These are phyloP conservation scores for Drosophila kepulauana DNA, from an alignment of 1,140 invertebrate genomes.

Conservation along the genomic window DNA sequence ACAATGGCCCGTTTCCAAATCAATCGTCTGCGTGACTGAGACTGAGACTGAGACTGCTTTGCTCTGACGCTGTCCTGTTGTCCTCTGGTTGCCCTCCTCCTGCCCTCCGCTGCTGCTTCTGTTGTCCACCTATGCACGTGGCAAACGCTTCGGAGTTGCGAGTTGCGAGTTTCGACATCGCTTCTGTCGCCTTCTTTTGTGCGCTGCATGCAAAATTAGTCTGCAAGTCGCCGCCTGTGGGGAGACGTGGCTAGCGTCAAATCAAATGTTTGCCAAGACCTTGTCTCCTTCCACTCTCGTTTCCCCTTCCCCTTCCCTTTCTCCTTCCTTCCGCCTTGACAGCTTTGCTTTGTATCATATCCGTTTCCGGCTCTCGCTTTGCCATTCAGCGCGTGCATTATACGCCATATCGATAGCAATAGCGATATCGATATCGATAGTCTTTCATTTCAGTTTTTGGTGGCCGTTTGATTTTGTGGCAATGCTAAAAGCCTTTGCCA, in stretches of 20 bases:
- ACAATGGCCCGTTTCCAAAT: conserved; percentile 78
- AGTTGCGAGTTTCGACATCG: conserved; percentile 12
- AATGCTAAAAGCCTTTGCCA: conserved; percentile 53
- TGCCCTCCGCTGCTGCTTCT: neutral
- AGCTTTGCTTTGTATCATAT: conserved; percentile 57
- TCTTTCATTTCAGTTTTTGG: conserved; percentile 8
- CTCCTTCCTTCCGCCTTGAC: neutral
- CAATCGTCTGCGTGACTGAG: conserved; percentile 76
- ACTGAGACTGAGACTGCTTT: neutral
- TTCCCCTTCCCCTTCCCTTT: neutral
- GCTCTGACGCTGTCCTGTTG: too few species aligned
- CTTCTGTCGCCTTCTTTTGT: conserved; percentile 44
- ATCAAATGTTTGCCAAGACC: conserved; percentile 74
- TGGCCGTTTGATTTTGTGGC: conserved; percentile 21
- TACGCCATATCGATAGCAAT: conserved; percentile 34
- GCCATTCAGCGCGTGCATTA: conserved; percentile 60
- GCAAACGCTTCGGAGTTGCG: neutral
- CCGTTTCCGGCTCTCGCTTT: conserved; percentile 66
- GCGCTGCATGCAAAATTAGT: conserved; percentile 80
- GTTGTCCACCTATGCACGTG: neutral
- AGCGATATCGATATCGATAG: conserved; percentile 7
- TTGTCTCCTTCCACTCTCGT: conserved; percentile 18
- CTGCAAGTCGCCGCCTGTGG: conserved; percentile 11
- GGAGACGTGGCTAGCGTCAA: conserved; percentile 43
- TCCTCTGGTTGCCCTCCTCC: neutral